A percentile compares a stretch with the other conserved stretches of the same genome.
phyloP scores from a whole-genome alignment of 2,797 vertebrate genomes.

The Microtus obscurus region DNA sequence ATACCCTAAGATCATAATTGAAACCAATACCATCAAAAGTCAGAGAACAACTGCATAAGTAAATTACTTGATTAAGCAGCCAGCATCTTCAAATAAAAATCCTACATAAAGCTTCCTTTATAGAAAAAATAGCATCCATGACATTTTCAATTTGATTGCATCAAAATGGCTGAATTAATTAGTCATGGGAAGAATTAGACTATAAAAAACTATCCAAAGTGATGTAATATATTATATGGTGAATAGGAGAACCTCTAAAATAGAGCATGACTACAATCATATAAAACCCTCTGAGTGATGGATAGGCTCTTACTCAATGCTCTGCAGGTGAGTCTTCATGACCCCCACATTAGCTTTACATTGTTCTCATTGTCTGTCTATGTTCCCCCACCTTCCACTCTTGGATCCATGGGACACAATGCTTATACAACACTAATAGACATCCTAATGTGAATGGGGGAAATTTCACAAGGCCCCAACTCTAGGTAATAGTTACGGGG shows the following conservation, averaged over 20 bases:
- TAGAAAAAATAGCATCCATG: conserved; percentile 62
- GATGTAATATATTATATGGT: conserved; percentile 51
- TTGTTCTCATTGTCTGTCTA: neutral
- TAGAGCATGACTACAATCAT: neutral
- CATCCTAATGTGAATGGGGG: neutral
- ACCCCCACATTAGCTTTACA: accelerated
- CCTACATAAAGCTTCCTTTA: conserved; percentile 58
- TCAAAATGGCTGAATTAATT: conserved; percentile 62
- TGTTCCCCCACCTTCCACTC: neutral
- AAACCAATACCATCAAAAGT: conserved; percentile 62
- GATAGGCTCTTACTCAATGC: neutral
- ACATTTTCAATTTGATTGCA: conserved; percentile 61
- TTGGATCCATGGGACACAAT: neutral
- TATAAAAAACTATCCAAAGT: conserved; percentile 54
- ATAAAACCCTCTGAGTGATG: neutral
- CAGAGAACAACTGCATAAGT: conserved; percentile 64
- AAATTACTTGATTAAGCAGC: conserved; percentile 68
- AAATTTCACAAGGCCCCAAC: neutral
- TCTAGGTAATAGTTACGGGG: neutral
- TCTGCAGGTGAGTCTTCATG: neutral
- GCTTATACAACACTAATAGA: neutral
- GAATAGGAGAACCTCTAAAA: conserved; percentile 7
- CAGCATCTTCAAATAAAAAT: conserved; percentile 63
- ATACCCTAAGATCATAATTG: conserved; percentile 40
- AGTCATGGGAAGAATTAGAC: conserved; percentile 71